Base-by-base conservation (phyloP, 2,797 vertebrate genomes). In the Chrosomus eos region DNA sequence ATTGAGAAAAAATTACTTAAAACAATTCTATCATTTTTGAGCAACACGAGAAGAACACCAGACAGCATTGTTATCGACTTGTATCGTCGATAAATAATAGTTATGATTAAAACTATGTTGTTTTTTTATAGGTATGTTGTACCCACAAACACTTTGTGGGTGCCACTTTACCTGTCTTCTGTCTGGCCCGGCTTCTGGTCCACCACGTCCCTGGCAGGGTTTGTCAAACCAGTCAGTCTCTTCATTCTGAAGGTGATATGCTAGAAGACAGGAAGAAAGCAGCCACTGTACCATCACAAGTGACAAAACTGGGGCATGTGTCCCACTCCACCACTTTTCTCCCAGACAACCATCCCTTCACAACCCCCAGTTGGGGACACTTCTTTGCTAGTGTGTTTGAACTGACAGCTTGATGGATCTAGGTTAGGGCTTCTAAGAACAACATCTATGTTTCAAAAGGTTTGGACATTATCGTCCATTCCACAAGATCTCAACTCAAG, bases 201-300 rank as follows among this genome's bases (percentile, higher is more conserved):
- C 90, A 91, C 95, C 92, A 83, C 96, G 96, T 73, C 95, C 96
- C 73, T 98, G 97, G 77, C 97, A 96, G 90, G 99, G 99, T 91
- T 99, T 99, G 93, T 99, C 99, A 95, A 99, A 99, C 98, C 99
- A 99, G 94, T 99, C 98, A 19, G 98, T 99, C 94, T 99, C 98
- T 92, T 99, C 99, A 88, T 96, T 97, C 86, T 98, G 97, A 81
- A 99, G 95, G 82, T 99, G 98, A 88, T 99, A 99, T 89, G 99
- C 99, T 99, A 95, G 92, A 83, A 87, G 5, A 80, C 31, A 73
- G 68, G 31, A 72, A 73, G 23, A 78, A 66, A 80, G 21, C 73
- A 84, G 16, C 68, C 19, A 10, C 23, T 85, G 67, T 53, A 85
- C 58, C 43, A 80, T 80, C 67, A 74, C 23, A 67, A 82, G 38